These are phyloP conservation scores for Drosophila kepulauana DNA, from an alignment of 1,140 invertebrate species.

Conservation along the genomic window DNA sequence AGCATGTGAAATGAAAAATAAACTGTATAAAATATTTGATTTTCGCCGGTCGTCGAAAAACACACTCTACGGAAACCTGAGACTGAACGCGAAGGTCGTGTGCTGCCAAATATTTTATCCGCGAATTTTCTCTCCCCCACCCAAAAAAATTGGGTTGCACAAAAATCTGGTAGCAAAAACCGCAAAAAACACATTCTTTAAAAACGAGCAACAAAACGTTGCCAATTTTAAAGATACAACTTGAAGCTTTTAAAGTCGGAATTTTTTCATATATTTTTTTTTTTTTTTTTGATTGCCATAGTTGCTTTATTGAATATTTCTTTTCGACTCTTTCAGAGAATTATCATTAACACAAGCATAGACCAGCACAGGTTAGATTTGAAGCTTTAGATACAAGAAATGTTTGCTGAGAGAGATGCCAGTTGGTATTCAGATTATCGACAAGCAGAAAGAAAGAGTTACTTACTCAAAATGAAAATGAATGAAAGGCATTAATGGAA, in stretches of 20 bases:
- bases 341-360: no score
- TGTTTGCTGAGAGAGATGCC: background rate
- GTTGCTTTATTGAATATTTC: no score
- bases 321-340: no score
- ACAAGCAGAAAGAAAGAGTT: background rate
- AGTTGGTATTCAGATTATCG: background rate
- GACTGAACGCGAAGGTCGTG: constrained; percentile 13
- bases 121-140: background rate
- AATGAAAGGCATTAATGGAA: background rate
- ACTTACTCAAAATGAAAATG: background rate
- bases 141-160: background rate
- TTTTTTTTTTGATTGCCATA: no score
- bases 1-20: background rate
- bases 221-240: no score
- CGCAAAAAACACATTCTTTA: background rate
- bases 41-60: background rate
- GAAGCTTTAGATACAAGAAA: background rate
- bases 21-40: constrained; percentile 39
- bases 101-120: constrained; percentile 12
- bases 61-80: background rate
- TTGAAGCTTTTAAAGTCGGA: no score
- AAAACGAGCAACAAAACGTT: background rate
- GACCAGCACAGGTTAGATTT: background rate
- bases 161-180: background rate
- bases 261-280: no score